These are phyloP conservation scores for Cynoglossus semilaevis DNA, from an alignment of 2,113 vertebrate species.

Conservation along the genomic window DNA sequence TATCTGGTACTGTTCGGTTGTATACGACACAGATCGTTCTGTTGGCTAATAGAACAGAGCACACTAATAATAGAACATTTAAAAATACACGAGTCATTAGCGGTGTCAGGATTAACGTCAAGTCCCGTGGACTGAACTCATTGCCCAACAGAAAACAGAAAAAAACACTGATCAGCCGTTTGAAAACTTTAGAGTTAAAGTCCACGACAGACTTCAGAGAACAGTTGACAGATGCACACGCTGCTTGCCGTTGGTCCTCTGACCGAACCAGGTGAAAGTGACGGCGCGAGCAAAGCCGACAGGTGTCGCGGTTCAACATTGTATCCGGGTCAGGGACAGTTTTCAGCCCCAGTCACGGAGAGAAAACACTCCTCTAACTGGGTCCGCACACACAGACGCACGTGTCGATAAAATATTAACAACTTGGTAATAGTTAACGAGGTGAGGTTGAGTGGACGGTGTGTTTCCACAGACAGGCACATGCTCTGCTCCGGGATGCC, in stretches of 20 bases:
- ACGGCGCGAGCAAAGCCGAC: conserved; percentile 20
- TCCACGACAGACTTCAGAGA: background rate
- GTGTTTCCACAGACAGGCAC: too few species aligned
- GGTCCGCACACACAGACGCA: background rate
- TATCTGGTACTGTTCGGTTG: too few species aligned
- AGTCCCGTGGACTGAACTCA: background rate
- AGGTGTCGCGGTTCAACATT: conserved; percentile 39
- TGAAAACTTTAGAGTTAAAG: conserved; percentile 15
- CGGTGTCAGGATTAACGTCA: conserved; percentile 14
- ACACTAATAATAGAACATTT: conserved; percentile 58
- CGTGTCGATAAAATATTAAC: too few species aligned
- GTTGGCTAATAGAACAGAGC: too few species aligned
- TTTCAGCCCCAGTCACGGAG: background rate
- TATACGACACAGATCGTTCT: too few species aligned
- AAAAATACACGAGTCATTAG: conserved; percentile 59
- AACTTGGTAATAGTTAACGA: too few species aligned
- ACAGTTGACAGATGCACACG: too few species aligned
- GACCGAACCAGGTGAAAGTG: conserved; percentile 40
- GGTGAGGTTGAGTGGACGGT: too few species aligned
- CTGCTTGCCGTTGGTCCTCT: background rate
- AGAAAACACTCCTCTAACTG: background rate
- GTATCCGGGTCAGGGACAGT: conserved; percentile 30
- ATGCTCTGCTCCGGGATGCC: background rate
- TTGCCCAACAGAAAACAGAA: background rate
- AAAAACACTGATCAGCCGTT: too few species aligned